Conservation (phyloP, 2,113 vertebrate genomes). For the Geococcyx californianus region DNA sequence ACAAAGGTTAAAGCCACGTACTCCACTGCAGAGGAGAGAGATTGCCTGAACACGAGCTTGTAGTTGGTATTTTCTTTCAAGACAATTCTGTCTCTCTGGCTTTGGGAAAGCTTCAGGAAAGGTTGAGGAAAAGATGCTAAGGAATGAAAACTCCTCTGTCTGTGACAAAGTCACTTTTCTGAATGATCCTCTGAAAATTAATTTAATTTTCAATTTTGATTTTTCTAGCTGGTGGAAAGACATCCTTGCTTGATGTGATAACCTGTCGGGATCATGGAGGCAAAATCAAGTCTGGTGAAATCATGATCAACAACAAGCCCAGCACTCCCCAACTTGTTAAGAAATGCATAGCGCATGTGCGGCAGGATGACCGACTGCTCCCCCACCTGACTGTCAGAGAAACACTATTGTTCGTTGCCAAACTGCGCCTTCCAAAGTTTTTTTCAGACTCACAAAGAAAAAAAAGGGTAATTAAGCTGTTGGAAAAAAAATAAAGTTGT, state of each 20-base stretch:
- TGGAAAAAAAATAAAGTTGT: constrained; percentile 62
- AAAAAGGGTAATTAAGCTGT: constrained; percentile 84
- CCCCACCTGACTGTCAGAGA: constrained; percentile 92
- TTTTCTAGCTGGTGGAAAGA: constrained; percentile 85
- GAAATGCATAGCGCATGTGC: constrained; percentile 89
- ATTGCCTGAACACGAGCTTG: not conserved
- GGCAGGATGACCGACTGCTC: constrained; percentile 91
- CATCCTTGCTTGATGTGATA: constrained; percentile 90
- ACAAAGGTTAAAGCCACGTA: not conserved
- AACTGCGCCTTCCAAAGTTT: constrained; percentile 87
- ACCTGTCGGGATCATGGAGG: constrained; percentile 88
- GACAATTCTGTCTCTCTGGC: not conserved
- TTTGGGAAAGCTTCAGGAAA: not conserved
- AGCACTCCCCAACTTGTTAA: constrained; percentile 84
- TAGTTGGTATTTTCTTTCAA: not conserved
- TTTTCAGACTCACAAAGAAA: constrained; percentile 88
- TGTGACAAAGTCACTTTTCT: not conserved
- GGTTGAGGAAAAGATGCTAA: not conserved
- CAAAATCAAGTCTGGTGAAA: constrained; percentile 80
- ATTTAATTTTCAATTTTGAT: not conserved
- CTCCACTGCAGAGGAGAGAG: not conserved
- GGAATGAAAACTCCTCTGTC: not conserved
- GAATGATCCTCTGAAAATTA: not conserved
- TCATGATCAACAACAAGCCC: constrained; percentile 85
- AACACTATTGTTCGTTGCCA: constrained; percentile 88